A percentile compares a stretch with the other conserved stretches of the same genome.
Conservation (phyloP, 2,113 vertebrate genomes). For the Xiphophorus maculatus region DNA sequence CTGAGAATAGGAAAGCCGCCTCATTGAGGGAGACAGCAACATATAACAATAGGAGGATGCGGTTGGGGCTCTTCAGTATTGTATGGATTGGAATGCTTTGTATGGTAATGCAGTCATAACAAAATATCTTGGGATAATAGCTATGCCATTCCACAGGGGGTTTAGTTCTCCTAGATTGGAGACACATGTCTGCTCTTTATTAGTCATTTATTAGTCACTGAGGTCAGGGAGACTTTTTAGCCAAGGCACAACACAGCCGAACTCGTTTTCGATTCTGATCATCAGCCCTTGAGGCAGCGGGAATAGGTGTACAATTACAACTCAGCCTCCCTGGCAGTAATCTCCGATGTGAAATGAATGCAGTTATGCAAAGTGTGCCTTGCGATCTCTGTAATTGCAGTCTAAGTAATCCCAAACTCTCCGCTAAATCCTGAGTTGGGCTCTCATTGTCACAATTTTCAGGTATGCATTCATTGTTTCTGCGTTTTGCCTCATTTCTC, state of each 20-base stretch:
- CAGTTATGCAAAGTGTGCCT: slow-evolving; percentile 43
- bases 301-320: slow-evolving; percentile 56
- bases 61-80: slow-evolving; percentile 59
- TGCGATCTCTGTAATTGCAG: slow-evolving; percentile 55
- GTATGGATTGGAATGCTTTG: slow-evolving; percentile 60
- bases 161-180: slow-evolving; percentile 66
- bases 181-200: slow-evolving; percentile 73
- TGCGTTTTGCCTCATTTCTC: slow-evolving; percentile 53
- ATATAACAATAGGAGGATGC: slow-evolving; percentile 52
- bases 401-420: slow-evolving; percentile 43
- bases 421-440: slow-evolving; percentile 24
- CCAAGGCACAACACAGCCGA: slow-evolving; percentile 65
- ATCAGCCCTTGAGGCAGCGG: slow-evolving; percentile 50
- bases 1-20: slow-evolving; percentile 27
- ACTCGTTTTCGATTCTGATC: slow-evolving; percentile 61
- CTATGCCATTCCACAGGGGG: slow-evolving; percentile 57
- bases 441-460: slow-evolving; percentile 50
- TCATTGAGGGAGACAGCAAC: slow-evolving; percentile 50
- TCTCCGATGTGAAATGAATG: slow-evolving; percentile 35
- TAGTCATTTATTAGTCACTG: slow-evolving; percentile 75
- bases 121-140: slow-evolving; percentile 58
- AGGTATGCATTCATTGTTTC: slow-evolving; percentile 43
- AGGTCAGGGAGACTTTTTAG: slow-evolving; percentile 61
- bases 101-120: slow-evolving; percentile 62
- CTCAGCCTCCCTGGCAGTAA: slow-evolving; percentile 33